Evolutionary conservation across 23 tunicate genomes (phyloP), one percentile per base, ranked within the genome.

Genomic region (Trididemnum nubilum): DNA sequence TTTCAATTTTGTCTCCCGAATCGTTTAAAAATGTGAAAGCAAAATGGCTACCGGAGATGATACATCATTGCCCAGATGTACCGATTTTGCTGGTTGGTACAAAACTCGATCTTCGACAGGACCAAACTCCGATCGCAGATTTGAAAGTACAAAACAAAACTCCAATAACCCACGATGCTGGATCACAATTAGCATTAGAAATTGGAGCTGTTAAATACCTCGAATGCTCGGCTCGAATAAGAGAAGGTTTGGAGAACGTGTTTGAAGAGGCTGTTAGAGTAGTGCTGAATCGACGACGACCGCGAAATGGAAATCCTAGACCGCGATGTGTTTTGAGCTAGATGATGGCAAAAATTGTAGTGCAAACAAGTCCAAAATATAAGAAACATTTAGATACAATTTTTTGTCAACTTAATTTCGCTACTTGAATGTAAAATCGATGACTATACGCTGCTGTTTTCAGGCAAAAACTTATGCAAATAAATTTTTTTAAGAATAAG

Each of bases 241-340:
- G 88, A 76, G 88, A 88, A 73, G 98, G 98, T 33, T 76, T 92
- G 76, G 88, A 92, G 38, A 82, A 74, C 33, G 94, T 92, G 21
- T 92, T 92, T 73, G 98, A 92, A 51, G 98, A 92, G 73, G 92
- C 98, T 15, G 88, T 92, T 30, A 83, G 98, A 19, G 98, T 92
- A 21, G 98, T 92, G 21, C 78, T 92, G 12, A 87, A 87, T 65
- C 97, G 92, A 31, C 84, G 86, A 24, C 52, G 35, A 31, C 71
- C 71, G 51, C 24, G 15, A 83, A 88, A 71, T 77, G 69, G 63
- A 83, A 88, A n/a, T n/a, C n/a, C n/a, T n/a, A n/a, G n/a, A n/a
- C n/a, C n/a, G n/a, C n/a, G n/a, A n/a, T n/a, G n/a, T n/a, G n/a
- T n/a, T n/a, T n/a, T n/a, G n/a, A n/a, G n/a, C n/a, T n/a, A n/a